Percentiles rank a stretch among this genome's conserved stretches.
These are phyloP conservation scores for Erpornis zantholeuca DNA, from an alignment of 2,113 vertebrate species.

Conservation along the genomic window DNA sequence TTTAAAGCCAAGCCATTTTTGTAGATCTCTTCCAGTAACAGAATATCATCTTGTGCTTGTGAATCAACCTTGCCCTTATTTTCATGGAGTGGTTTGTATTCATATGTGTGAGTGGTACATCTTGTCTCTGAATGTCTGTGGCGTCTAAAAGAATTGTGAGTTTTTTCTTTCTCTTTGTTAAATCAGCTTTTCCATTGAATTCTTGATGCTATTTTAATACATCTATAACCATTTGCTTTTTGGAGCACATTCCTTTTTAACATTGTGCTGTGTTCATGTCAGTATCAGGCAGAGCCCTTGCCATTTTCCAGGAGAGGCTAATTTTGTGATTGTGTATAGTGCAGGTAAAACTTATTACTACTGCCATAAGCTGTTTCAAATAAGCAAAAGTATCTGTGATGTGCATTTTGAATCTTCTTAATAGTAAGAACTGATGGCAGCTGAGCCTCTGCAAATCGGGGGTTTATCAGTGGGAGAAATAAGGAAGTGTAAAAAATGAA, in stretches of 20 bases:
- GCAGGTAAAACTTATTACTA: not conserved
- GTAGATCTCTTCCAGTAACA: not conserved
- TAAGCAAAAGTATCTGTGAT: not conserved
- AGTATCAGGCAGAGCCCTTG: not conserved
- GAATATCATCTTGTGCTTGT: not conserved
- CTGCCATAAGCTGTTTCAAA: not conserved
- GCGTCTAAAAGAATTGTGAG: not conserved
- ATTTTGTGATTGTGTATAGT: not conserved
- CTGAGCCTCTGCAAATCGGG: not conserved
- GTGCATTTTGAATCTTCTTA: not conserved
- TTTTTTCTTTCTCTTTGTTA: not conserved
- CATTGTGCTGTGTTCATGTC: not conserved
- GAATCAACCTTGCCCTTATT: not conserved
- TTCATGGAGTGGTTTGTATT: not conserved
- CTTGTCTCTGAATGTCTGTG: not conserved
- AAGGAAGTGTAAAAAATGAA: not conserved
- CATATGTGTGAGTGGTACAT: not conserved
- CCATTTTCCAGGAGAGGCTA: not conserved
- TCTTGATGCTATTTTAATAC: not conserved
- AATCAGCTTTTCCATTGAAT: not conserved
- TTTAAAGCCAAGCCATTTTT: not conserved
- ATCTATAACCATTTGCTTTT: not conserved
- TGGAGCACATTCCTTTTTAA: not conserved
- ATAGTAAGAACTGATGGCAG: not conserved
- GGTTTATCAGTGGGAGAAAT: not conserved